phyloP scores from a whole-genome alignment of 2,888 invertebrate genomes.

The Xestia rhomboidea region DNA sequence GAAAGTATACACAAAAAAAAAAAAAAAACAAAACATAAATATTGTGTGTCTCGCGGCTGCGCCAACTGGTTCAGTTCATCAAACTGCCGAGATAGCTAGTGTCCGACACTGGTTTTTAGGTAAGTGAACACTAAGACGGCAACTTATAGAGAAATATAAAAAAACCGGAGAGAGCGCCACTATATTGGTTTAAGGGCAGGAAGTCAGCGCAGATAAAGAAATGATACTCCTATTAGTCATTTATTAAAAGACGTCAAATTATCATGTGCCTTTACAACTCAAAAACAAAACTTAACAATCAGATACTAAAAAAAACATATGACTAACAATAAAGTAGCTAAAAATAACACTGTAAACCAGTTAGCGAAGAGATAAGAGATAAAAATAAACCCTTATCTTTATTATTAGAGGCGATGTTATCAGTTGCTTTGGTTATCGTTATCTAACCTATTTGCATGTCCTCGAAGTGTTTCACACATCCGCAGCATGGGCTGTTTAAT shows the following conservation, averaged over 20 bases:
- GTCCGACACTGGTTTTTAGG: no score
- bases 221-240: neutral
- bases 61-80: no score
- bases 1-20: no score
- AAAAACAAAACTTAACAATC: neutral
- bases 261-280: neutral
- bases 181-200: neutral
- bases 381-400: constrained; percentile 57
- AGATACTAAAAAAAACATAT: constrained; percentile 5
- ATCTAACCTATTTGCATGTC: constrained; percentile 30
- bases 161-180: neutral
- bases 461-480: constrained; percentile 29
- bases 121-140: neutral
- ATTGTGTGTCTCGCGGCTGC: no score
- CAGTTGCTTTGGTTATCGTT: constrained; percentile 30
- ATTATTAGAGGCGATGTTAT: constrained; percentile 48
- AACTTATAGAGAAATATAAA: neutral
- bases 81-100: no score
- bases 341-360: constrained; percentile 51
- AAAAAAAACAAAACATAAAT: no score
- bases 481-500: constrained; percentile 3
- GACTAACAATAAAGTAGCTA: constrained; percentile 43
- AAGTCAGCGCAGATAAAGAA: neutral
- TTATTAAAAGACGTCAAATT: neutral
- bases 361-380: constrained; percentile 44